These are phyloP conservation scores for Malthinus flaveolus DNA, from an alignment of 2,888 invertebrate species.

Conservation along the genomic window DNA sequence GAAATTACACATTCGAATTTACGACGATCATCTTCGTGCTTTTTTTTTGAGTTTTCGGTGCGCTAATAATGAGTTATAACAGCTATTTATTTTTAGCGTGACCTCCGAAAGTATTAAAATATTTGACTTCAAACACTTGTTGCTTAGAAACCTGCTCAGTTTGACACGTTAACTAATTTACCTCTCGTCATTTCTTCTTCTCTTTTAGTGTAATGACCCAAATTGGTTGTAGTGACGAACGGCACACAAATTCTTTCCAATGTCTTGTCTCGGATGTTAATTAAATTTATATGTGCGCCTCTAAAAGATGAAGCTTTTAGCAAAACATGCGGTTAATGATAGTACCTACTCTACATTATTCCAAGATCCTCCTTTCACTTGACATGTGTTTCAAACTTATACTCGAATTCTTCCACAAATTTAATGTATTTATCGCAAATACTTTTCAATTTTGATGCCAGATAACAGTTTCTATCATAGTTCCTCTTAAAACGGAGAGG, in stretches of 20 bases:
- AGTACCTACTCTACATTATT: too few relatives aligned
- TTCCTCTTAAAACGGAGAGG: too few relatives aligned
- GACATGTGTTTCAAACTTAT: too few relatives aligned
- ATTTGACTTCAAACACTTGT: slow-evolving; percentile 33
- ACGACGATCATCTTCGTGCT: background rate
- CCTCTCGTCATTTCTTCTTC: slow-evolving; percentile 10
- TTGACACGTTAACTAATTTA: slow-evolving; percentile 23
- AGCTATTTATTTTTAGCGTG: slow-evolving; percentile 23
- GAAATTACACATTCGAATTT: slow-evolving; percentile 5
- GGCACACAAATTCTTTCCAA: slow-evolving; percentile 30
- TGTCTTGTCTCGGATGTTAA: too few relatives aligned
- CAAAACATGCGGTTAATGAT: too few relatives aligned
- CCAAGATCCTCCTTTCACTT: too few relatives aligned
- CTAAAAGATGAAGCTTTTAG: too few relatives aligned
- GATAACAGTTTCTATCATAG: too few relatives aligned
- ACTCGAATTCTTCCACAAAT: too few relatives aligned
- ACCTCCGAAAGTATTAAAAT: slow-evolving; percentile 23
- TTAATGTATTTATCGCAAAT: too few relatives aligned
- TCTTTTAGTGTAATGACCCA: slow-evolving; percentile 33
- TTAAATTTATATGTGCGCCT: too few relatives aligned
- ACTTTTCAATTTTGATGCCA: too few relatives aligned
- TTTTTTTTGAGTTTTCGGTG: background rate
- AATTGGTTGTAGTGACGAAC: slow-evolving; percentile 33
- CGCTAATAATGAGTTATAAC: slow-evolving; percentile 8
- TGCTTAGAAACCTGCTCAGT: slow-evolving; percentile 31